Evolutionary conservation across 2,888 invertebrate genomes (phyloP).

Genomic region (Sminthurinus aureus): DNA sequence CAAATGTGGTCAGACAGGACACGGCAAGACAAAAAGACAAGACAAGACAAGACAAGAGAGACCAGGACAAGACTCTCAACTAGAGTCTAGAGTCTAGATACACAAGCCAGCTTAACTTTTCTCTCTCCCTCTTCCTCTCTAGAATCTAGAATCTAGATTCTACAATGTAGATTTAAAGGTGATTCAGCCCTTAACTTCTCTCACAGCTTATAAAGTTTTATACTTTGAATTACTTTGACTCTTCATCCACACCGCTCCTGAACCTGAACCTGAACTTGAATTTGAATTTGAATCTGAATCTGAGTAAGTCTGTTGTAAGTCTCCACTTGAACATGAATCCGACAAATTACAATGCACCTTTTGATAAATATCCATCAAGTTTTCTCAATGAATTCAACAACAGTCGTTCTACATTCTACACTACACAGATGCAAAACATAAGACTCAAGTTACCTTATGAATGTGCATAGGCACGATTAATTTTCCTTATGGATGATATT

Average conservation of each 20-base stretch:
- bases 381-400: not conserved
- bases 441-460: not conserved
- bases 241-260: not conserved
- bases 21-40: not conserved
- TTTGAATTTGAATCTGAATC: not conserved
- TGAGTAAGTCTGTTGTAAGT: not conserved
- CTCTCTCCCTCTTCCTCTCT: not conserved
- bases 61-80: no score
- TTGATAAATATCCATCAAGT: not conserved
- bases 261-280: not conserved
- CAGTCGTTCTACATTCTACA: not conserved
- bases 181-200: no score
- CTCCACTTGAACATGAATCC: no score
- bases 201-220: not conserved
- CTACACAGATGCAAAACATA: not conserved
- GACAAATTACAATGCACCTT: not conserved
- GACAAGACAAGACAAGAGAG: no score
- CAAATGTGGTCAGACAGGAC: constrained; percentile 42
- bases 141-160: not conserved
- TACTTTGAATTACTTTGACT: not conserved
- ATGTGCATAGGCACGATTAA: not conserved
- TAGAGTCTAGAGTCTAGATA: not conserved
- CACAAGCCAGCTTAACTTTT: constrained; percentile 11
- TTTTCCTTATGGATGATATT: not conserved
- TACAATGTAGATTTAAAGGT: not conserved